Percentiles rank a stretch among this genome's conserved stretches.
phyloP scores from a whole-genome alignment of 1,140 invertebrate species.

The Eufriesea mexicana region DNA sequence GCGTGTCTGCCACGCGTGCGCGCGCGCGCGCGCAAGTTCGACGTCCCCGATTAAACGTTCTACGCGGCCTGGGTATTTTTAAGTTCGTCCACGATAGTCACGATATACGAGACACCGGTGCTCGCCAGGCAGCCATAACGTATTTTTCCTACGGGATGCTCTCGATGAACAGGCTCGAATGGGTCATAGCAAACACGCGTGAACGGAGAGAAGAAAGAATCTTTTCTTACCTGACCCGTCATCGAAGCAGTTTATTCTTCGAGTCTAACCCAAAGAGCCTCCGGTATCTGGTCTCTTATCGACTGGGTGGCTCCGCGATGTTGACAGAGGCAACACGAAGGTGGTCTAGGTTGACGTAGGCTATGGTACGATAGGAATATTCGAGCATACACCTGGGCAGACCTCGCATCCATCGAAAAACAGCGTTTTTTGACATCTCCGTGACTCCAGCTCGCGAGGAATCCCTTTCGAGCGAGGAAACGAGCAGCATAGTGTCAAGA shows the following conservation, averaged over 20 bases:
- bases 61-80: conserved; percentile 42
- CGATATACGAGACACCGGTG: conserved; percentile 7
- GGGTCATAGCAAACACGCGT: no score
- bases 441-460: no score
- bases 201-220: no score
- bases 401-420: no score
- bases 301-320: background rate
- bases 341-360: background rate
- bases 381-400: no score
- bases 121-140: background rate
- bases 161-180: background rate
- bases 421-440: no score
- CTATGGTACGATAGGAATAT: background rate
- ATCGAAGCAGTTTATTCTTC: no score
- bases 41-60: conserved; percentile 30
- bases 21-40: conserved; percentile 28
- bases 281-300: background rate
- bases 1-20: background rate
- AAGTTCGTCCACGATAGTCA: conserved; percentile 33
- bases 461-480: no score
- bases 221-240: no score
- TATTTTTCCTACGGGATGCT: background rate
- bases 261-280: no score
- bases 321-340: background rate
- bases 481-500: no score